Evolutionary conservation across 2,797 vertebrate species (phyloP).

Genomic region (Xiphophorus birchmanni): DNA sequence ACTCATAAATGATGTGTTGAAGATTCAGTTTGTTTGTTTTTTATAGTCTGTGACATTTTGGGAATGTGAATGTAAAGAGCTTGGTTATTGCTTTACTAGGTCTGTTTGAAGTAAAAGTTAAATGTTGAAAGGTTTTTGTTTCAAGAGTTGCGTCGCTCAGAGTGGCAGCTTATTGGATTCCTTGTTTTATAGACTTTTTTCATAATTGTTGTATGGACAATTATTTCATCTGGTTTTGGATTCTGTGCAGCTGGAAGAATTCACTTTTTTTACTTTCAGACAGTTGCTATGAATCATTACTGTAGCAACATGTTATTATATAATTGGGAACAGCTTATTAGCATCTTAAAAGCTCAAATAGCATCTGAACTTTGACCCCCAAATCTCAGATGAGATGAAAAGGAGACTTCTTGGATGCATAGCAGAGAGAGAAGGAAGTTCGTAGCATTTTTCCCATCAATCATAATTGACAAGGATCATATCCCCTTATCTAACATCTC

Average conservation of each 20-base stretch:
- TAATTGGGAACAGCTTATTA: neutral
- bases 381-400: neutral
- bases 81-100: constrained; percentile 3
- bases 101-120: neutral
- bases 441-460: neutral
- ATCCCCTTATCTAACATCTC: too few relatives aligned
- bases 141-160: neutral
- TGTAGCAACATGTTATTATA: neutral
- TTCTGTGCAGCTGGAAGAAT: neutral
- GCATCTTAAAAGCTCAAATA: neutral
- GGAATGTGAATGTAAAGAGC: neutral
- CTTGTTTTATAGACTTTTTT: neutral
- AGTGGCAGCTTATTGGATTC: neutral
- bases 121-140: neutral
- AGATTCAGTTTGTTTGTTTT: constrained; percentile 33
- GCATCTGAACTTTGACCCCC: neutral
- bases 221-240: neutral
- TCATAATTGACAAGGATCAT: too few relatives aligned
- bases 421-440: neutral
- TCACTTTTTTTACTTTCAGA: neutral
- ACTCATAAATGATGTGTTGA: constrained; percentile 23
- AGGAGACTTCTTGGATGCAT: neutral
- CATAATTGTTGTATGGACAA: neutral
- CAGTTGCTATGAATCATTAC: neutral
- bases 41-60: constrained; percentile 28